Conservation (phyloP, 1,140 invertebrate genomes). For the Forficula auricularia region DNA sequence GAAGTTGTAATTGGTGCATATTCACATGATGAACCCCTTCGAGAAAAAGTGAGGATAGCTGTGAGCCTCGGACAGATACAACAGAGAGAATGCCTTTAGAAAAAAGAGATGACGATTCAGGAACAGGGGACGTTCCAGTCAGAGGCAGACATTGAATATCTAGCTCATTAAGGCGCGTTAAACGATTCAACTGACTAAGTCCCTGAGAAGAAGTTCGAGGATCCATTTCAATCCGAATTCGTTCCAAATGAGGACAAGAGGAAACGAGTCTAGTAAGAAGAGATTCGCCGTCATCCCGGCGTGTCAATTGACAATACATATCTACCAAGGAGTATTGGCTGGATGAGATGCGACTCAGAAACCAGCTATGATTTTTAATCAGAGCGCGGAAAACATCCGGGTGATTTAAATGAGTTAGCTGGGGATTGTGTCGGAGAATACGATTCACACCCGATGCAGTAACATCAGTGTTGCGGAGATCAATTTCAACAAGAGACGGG, state of each 20-base stretch:
- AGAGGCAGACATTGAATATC: conserved; percentile 9
- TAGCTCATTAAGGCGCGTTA: conserved; percentile 8
- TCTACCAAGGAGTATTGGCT: no score
- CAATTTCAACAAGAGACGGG: conserved; percentile 8
- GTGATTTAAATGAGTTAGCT: conserved; percentile 9
- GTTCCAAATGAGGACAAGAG: conserved; percentile 7
- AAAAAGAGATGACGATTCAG: no score
- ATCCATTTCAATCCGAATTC: conserved; percentile 11
- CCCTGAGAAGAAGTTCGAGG: conserved; percentile 7
- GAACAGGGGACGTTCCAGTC: no score
- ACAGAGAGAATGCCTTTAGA: no score
- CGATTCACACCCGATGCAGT: conserved; percentile 8
- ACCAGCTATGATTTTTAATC: conserved; percentile 8
- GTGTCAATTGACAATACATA: background rate
- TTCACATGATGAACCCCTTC: conserved; percentile 9
- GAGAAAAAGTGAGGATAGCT: conserved; percentile 6
- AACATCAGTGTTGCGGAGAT: conserved; percentile 12
- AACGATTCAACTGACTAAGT: conserved; percentile 3
- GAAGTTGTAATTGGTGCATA: conserved; percentile 4
- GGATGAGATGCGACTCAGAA: background rate
- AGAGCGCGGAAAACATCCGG: conserved; percentile 11
- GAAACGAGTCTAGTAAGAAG: background rate
- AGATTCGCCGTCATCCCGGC: background rate
- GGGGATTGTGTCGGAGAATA: conserved; percentile 10
- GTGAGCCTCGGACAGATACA: conserved; percentile 1